These are phyloP conservation scores for Schizaphis graminum DNA, from an alignment of 2,888 invertebrate species.

Conservation along the genomic window DNA sequence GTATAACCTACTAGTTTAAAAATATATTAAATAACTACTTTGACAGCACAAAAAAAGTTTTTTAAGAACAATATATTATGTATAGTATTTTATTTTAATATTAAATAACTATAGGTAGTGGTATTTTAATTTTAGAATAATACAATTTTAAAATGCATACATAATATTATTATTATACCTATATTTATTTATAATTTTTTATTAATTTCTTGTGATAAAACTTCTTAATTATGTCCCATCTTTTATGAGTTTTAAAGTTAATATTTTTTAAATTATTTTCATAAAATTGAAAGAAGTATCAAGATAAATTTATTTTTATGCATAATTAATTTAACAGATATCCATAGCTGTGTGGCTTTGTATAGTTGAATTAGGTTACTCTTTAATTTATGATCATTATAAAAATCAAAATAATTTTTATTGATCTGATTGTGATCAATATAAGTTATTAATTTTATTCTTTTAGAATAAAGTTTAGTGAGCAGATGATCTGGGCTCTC, in stretches of 20 bases:
- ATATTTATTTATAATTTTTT: too few species aligned
- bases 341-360: background rate
- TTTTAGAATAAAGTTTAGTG: background rate
- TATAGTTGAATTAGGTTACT: background rate
- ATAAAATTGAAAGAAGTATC: background rate
- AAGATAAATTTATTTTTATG: background rate
- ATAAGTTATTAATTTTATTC: too few species aligned
- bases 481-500: background rate
- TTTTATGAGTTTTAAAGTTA: background rate
- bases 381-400: background rate
- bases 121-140: too few species aligned
- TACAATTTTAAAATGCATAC: too few species aligned
- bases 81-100: too few species aligned
- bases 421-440: background rate
- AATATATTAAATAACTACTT: too few species aligned
- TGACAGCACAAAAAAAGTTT: too few species aligned
- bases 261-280: background rate
- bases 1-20: background rate
- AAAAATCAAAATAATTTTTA: background rate
- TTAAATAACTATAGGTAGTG: too few species aligned
- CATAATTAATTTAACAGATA: background rate
- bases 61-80: too few species aligned
- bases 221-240: background rate
- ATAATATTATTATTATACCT: too few species aligned
- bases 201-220: too few species aligned